Conservation (phyloP, 2,797 vertebrate genomes). For the Bryconaethiops microstoma region DNA sequence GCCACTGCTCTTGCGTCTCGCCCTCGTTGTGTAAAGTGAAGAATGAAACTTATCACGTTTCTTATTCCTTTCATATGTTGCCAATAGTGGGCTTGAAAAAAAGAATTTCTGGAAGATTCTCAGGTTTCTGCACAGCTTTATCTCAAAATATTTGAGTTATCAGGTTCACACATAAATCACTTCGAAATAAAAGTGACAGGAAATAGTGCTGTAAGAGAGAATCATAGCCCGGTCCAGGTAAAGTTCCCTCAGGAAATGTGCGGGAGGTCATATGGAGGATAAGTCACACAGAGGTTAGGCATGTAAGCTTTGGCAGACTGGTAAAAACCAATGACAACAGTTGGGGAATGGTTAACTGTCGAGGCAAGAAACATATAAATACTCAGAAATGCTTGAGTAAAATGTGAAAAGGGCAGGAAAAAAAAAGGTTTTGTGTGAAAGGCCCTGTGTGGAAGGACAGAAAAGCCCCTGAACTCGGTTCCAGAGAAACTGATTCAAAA, state of each 20-base stretch:
- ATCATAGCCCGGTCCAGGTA: slow-evolving; percentile 57
- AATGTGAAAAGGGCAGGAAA: slow-evolving; percentile 39
- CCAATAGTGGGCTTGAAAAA: slow-evolving; percentile 55
- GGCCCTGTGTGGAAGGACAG: slow-evolving; percentile 63
- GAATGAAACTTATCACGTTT: slow-evolving; percentile 68
- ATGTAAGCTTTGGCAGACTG: slow-evolving; percentile 54
- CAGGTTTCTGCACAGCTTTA: slow-evolving; percentile 58
- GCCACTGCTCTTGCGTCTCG: slow-evolving; percentile 55
- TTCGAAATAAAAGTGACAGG: slow-evolving; percentile 60
- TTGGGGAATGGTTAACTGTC: slow-evolving; percentile 62
- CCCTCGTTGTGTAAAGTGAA: slow-evolving; percentile 59
- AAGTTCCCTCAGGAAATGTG: slow-evolving; percentile 61
- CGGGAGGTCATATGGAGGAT: slow-evolving; percentile 52
- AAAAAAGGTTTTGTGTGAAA: slow-evolving; percentile 61
- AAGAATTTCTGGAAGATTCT: slow-evolving; percentile 59
- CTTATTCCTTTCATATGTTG: slow-evolving; percentile 67
- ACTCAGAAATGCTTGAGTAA: slow-evolving; percentile 52
- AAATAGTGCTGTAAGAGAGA: slow-evolving; percentile 46
- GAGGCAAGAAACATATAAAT: slow-evolving; percentile 51
- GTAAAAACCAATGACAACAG: slow-evolving; percentile 50
- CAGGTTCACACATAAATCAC: slow-evolving; percentile 63
- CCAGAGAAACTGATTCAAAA: slow-evolving; percentile 73
- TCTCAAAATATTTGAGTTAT: slow-evolving; percentile 65
- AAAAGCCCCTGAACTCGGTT: slow-evolving; percentile 70
- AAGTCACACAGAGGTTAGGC: slow-evolving; percentile 45